phyloP scores from a whole-genome alignment of 1,140 invertebrate genomes.

The Neelides sp. region DNA sequence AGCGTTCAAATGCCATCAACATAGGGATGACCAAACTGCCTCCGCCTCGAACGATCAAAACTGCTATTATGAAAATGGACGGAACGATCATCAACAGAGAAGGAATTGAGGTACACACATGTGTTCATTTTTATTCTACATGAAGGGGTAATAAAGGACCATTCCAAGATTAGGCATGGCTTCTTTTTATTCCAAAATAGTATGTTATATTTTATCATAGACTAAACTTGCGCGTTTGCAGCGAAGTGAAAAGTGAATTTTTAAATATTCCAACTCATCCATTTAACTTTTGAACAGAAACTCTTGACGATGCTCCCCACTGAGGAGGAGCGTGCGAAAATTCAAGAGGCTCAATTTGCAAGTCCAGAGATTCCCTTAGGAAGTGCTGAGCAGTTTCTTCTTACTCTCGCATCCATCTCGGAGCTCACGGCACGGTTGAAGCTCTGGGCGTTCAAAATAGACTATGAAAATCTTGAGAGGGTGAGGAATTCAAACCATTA shows the following conservation, averaged over 20 bases:
- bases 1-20: constrained; percentile 97
- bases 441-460: constrained; percentile 96
- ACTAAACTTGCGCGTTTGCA: too few species aligned
- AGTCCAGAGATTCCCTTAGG: constrained; percentile 93
- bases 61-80: constrained; percentile 98
- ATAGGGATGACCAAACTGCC: constrained; percentile 99
- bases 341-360: constrained; percentile 84
- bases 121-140: too few species aligned
- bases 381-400: constrained; percentile 92
- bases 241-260: constrained; percentile 3
- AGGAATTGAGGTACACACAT: constrained; percentile 67
- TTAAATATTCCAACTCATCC: not conserved
- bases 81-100: constrained; percentile 95
- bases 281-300: constrained; percentile 50
- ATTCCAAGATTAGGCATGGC: too few species aligned
- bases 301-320: constrained; percentile 93
- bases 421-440: constrained; percentile 87
- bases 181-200: too few species aligned
- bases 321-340: constrained; percentile 89
- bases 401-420: constrained; percentile 88
- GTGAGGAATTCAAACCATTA: constrained; percentile 40
- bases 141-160: too few species aligned
- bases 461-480: constrained; percentile 91
- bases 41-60: constrained; percentile 90
- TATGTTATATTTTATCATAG: too few species aligned